Evolutionary conservation across 35 echinoderm and acorn worm species (phyloP).

Genomic region (Ophiothrix spiculata): DNA sequence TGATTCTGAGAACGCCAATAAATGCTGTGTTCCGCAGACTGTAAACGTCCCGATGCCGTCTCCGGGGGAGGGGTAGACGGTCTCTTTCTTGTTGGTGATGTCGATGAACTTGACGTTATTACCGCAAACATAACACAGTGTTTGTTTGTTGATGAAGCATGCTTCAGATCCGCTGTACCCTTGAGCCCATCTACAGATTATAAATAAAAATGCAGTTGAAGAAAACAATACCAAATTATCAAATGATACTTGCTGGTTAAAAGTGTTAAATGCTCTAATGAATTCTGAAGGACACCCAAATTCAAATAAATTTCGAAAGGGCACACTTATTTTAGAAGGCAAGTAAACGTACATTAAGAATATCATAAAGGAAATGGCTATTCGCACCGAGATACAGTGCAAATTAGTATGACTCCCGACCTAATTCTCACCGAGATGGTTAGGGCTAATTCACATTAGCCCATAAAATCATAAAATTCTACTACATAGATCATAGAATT

Average conservation of each 20-base stretch:
- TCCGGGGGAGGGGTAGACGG: conserved; percentile 56
- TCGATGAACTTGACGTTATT: conserved; percentile 84
- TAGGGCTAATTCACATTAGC: too few relatives aligned
- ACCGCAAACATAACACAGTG: conserved; percentile 82
- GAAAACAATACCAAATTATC: not conserved
- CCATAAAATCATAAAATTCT: too few relatives aligned
- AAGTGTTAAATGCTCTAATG: not conserved
- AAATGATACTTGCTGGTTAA: not conserved
- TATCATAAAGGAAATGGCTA: too few relatives aligned
- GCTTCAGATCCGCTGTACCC: conserved; percentile 91
- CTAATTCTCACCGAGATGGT: too few relatives aligned
- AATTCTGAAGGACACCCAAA: not conserved
- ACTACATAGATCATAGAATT: too few relatives aligned
- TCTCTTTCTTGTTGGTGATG: conserved; percentile 57
- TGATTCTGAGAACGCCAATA: conserved; percentile 79
- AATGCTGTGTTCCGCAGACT: conserved; percentile 68
- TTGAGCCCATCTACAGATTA: conserved; percentile 97
- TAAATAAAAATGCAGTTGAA: conserved; percentile 8
- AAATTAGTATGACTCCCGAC: too few relatives aligned
- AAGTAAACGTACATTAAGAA: too few relatives aligned
- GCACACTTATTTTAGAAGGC: not conserved
- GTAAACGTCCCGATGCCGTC: conserved; percentile 67
- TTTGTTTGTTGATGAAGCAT: conserved; percentile 65
- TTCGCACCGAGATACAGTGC: too few relatives aligned
- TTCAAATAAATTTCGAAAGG: not conserved